phyloP scores from a whole-genome alignment of 1,140 invertebrate species.

The Hyles euphorbiae region DNA sequence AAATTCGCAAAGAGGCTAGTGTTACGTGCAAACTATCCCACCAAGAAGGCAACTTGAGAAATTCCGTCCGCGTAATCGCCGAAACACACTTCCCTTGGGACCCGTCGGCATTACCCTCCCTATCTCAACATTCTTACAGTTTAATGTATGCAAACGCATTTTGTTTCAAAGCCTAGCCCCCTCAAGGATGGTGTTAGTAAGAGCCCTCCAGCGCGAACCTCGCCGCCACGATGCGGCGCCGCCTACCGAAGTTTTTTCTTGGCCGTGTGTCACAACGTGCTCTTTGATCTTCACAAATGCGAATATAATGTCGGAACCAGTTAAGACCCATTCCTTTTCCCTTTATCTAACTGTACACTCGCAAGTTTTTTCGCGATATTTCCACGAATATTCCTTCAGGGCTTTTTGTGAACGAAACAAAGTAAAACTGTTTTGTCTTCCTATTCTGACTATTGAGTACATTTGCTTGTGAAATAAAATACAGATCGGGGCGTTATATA shows the following conservation, averaged over 20 bases:
- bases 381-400: constrained; percentile 43
- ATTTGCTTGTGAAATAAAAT: constrained; percentile 48
- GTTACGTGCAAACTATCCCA: constrained; percentile 65
- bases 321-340: constrained; percentile 56
- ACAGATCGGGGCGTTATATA: constrained; percentile 43
- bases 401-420: constrained; percentile 43
- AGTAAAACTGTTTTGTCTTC: constrained; percentile 55
- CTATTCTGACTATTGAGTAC: constrained; percentile 51
- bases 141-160: constrained; percentile 75
- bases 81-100: constrained; percentile 62
- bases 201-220: constrained; percentile 51
- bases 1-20: constrained; percentile 62
- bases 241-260: constrained; percentile 51
- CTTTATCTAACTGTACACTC: constrained; percentile 47
- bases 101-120: constrained; percentile 51
- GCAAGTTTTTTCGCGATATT: constrained; percentile 50
- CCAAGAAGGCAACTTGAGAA: constrained; percentile 57
- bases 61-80: constrained; percentile 72
- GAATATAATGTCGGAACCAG: constrained; percentile 69
- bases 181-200: constrained; percentile 62
- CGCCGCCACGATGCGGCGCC: constrained; percentile 13
- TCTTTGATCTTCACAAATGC: constrained; percentile 71
- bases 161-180: constrained; percentile 73
- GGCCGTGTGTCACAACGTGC: constrained; percentile 60
- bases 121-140: constrained; percentile 73